Conservation (phyloP, 2,113 vertebrate species). For the Cyanoliseus patagonus region DNA sequence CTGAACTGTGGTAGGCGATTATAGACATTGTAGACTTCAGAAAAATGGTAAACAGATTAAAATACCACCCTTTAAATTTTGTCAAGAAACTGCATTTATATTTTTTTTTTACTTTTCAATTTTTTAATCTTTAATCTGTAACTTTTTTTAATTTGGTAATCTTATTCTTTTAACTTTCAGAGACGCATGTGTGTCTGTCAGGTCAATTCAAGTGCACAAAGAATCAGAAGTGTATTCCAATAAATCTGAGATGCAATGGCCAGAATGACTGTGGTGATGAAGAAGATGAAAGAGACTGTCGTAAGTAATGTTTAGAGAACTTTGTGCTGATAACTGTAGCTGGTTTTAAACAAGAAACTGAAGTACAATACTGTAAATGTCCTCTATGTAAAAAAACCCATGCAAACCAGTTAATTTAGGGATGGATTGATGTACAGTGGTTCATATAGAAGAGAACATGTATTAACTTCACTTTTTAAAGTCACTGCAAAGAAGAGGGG, state of each 20-base stretch:
- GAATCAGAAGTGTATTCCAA: conserved; percentile 94
- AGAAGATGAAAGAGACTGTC: conserved; percentile 95
- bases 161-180: conserved; percentile 69
- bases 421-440: not conserved
- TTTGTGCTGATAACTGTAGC: not conserved
- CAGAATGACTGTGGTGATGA: conserved; percentile 96
- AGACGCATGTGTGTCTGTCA: conserved; percentile 94
- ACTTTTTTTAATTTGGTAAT: not conserved
- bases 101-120: not conserved
- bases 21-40: not conserved
- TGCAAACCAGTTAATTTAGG: not conserved
- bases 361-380: not conserved
- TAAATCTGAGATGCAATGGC: conserved; percentile 95
- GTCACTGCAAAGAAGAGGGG: not conserved
- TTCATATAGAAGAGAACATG: not conserved
- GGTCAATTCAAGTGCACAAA: conserved; percentile 96
- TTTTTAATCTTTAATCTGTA: not conserved
- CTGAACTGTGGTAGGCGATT: conserved; percentile 90
- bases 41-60: not conserved
- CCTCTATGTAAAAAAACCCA: not conserved
- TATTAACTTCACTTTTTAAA: not conserved
- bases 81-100: not conserved
- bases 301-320: conserved; percentile 79
- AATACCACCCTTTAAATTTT: not conserved
- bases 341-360: not conserved